Conservation (phyloP, 2,888 invertebrate genomes). For the Zhuqinia jingwanae region DNA sequence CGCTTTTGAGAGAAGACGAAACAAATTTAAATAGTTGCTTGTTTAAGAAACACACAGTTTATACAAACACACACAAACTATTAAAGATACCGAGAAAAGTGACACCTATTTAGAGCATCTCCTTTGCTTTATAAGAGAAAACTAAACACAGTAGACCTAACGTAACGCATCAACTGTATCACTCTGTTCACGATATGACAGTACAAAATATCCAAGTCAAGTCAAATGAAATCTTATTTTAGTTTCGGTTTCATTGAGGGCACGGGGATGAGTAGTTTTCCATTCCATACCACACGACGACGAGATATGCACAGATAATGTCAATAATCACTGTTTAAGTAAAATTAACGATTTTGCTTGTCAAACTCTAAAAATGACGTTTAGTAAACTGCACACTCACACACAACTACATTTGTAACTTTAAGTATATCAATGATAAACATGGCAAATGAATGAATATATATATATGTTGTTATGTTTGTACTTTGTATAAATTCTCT, state of each 20-base stretch:
- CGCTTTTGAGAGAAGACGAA: neutral
- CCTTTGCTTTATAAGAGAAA: no score
- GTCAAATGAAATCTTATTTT: slow-evolving; percentile 3
- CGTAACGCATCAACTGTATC: neutral
- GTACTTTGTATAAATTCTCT: slow-evolving; percentile 3
- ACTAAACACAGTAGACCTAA: no score
- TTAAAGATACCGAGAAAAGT: slow-evolving; percentile 49
- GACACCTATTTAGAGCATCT: slow-evolving; percentile 43
- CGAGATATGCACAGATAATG: slow-evolving; percentile 48
- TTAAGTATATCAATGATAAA: neutral
- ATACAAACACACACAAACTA: neutral
- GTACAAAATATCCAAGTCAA: no score
- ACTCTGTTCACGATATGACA: no score
- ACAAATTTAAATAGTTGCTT: neutral
- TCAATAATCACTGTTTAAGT: slow-evolving; percentile 52
- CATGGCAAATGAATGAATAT: neutral
- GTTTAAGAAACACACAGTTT: neutral
- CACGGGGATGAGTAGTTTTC: slow-evolving; percentile 8
- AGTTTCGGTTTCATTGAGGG: neutral
- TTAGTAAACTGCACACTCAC: neutral
- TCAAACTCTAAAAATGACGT: slow-evolving; percentile 40
- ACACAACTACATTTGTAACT: neutral
- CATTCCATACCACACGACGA: neutral
- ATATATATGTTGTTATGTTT: neutral
- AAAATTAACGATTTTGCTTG: slow-evolving; percentile 47